These are phyloP conservation scores for Coelopa frigida DNA, from an alignment of 1,140 invertebrate species.

Conservation along the genomic window DNA sequence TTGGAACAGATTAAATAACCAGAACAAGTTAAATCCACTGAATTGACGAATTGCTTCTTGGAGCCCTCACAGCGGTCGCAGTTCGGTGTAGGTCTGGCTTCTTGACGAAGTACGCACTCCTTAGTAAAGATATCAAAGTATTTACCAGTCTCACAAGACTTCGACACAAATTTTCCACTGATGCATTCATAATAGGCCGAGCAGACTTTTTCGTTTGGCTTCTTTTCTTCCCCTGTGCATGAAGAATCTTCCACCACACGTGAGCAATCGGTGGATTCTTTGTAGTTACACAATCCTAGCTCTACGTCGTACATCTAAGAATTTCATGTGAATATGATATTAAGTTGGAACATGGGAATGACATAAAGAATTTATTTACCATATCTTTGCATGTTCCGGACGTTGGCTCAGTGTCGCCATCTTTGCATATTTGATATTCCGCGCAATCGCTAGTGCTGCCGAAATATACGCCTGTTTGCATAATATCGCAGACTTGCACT, in stretches of 20 bases:
- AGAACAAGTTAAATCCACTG: constrained; percentile 4
- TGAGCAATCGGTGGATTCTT: not conserved
- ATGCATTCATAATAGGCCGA: constrained; percentile 1
- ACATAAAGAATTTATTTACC: not conserved
- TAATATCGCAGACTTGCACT: constrained; percentile 5
- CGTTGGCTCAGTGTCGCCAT: not conserved
- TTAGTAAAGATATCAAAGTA: constrained; percentile 2
- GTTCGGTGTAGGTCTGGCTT: not conserved
- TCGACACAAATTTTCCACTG: not conserved
- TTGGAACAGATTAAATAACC: constrained; percentile 7
- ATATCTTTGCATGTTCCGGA: not conserved
- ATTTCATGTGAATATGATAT: not conserved
- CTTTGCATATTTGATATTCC: constrained; percentile 6
- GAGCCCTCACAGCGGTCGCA: constrained; percentile 11
- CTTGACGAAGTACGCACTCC: constrained; percentile 4
- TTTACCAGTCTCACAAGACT: not conserved
- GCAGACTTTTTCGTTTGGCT: not conserved
- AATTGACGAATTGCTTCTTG: constrained; percentile 4
- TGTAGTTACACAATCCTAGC: not conserved
- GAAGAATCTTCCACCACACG: not conserved
- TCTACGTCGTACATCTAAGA: not conserved
- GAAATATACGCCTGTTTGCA: constrained; percentile 8
- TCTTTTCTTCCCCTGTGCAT: not conserved
- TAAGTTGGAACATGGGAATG: not conserved
- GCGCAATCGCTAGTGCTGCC: constrained; percentile 2